Conservation (phyloP, 2,113 vertebrate species). For the Nycticorax nycticorax region DNA sequence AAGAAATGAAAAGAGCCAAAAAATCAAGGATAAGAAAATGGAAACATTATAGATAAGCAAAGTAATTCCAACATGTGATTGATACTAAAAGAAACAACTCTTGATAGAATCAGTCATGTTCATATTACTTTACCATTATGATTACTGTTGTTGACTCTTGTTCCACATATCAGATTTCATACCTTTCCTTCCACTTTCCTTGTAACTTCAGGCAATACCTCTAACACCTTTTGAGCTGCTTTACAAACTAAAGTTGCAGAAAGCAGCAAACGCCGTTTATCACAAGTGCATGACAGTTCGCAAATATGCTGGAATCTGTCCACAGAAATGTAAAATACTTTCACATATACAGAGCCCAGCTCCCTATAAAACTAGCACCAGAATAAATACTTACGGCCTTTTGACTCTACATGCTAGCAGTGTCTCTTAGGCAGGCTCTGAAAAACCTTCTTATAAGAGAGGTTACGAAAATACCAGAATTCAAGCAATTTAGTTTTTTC, state of each 20-base stretch:
- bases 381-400: not conserved
- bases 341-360: not conserved
- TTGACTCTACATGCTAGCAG: not conserved
- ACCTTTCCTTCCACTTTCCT: not conserved
- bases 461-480: not conserved
- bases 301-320: not conserved
- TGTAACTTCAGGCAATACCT: not conserved
- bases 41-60: constrained; percentile 2
- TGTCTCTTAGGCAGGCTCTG: not conserved
- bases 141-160: not conserved
- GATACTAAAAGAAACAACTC: not conserved
- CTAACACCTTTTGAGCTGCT: not conserved
- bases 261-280: not conserved
- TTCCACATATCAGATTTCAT: not conserved
- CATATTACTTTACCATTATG: not conserved
- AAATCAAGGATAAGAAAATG: not conserved
- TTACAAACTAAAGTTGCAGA: not conserved
- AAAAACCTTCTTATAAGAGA: not conserved
- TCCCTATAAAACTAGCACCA: not conserved
- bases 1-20: not conserved
- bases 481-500: not conserved
- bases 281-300: not conserved
- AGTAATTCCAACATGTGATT: not conserved
- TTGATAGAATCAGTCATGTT: not conserved
- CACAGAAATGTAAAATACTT: not conserved